Evolutionary conservation across 2,113 vertebrate species (phyloP).

Genomic region (Ptychochromis oligacanthus): DNA sequence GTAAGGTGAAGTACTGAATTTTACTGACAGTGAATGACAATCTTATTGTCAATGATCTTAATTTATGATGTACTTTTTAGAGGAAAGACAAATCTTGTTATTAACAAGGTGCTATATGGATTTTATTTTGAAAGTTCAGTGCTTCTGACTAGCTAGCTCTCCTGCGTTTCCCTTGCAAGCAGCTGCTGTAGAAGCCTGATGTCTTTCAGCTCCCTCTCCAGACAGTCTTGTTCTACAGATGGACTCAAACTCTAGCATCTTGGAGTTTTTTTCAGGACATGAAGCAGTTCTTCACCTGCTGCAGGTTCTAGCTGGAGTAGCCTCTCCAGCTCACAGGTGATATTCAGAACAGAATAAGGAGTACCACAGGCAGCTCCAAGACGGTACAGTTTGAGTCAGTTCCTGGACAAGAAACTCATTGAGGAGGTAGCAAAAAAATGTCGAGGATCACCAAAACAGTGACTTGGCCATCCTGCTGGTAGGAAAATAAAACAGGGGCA

Average conservation of each 20-base stretch:
- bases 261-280: neutral
- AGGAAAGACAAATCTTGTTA: too few relatives aligned
- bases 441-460: neutral
- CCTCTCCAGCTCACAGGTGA: neutral
- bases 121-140: too few relatives aligned
- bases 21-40: too few relatives aligned
- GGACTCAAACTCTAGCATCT: neutral
- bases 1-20: too few relatives aligned
- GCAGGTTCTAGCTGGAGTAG: neutral
- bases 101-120: too few relatives aligned
- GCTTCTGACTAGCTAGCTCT: too few relatives aligned
- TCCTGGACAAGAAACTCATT: neutral
- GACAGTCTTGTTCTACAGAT: rapidly evolving
- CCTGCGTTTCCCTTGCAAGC: too few relatives aligned
- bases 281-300: neutral
- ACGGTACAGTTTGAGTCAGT: rapidly evolving
- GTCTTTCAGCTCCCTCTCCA: neutral
- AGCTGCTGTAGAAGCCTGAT: neutral
- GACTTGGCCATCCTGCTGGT: neutral
- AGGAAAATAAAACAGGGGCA: neutral
- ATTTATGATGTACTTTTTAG: too few relatives aligned
- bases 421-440: neutral
- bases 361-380: neutral
- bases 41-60: too few relatives aligned
- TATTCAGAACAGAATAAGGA: neutral